Percentiles rank a stretch among this genome's conserved stretches.
These are phyloP conservation scores for Drosophila sp. DNA, from an alignment of 1,140 invertebrate species.

Conservation along the genomic window DNA sequence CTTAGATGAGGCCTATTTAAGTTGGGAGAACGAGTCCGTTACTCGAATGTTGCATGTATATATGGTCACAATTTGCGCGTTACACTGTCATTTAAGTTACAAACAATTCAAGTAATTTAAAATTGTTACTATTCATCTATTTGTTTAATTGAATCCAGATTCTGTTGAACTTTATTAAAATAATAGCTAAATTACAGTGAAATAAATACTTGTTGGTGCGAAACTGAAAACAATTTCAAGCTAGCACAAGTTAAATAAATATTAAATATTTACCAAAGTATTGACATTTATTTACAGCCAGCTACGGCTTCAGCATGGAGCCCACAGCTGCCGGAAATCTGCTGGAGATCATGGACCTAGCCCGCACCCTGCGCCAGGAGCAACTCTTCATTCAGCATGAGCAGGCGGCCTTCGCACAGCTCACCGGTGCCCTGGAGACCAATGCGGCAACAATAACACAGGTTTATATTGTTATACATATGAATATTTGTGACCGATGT, in stretches of 20 bases:
- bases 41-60: too few species aligned
- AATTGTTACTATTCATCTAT: background rate
- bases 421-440: conserved; percentile 67
- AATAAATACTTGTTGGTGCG: too few species aligned
- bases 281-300: conserved; percentile 4
- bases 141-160: background rate
- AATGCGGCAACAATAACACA: conserved; percentile 82
- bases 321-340: conserved; percentile 79
- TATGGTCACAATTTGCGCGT: background rate
- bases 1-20: too few species aligned
- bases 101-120: too few species aligned
- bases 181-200: too few species aligned
- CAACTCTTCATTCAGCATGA: conserved; percentile 83
- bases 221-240: too few species aligned
- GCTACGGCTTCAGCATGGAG: conserved; percentile 68
- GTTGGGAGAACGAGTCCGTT: too few species aligned
- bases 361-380: conserved; percentile 82
- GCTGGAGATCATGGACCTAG: conserved; percentile 84
- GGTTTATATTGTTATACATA: conserved; percentile 37
- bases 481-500: conserved; percentile 10
- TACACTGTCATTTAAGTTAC: background rate
- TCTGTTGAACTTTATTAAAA: background rate
- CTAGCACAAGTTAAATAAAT: background rate
- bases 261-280: background rate
- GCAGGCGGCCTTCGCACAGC: conserved; percentile 73